These are phyloP conservation scores for Neotoma lepida DNA, from an alignment of 2,113 vertebrate species.

Conservation along the genomic window DNA sequence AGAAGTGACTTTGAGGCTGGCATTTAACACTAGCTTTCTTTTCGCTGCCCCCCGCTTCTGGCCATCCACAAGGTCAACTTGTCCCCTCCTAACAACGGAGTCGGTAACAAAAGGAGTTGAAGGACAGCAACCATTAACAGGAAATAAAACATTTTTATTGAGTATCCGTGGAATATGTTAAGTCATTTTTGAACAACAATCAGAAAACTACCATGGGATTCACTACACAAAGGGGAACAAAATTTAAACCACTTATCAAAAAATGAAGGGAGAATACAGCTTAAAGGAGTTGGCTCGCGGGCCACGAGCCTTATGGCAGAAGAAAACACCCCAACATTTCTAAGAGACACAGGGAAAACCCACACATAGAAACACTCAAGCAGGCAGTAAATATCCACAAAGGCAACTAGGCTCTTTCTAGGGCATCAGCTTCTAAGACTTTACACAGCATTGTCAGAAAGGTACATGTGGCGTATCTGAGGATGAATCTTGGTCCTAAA, in stretches of 20 bases:
- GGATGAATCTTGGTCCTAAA: conserved; percentile 86
- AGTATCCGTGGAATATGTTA: conserved; percentile 97
- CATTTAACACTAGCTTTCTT: not conserved
- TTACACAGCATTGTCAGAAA: conserved; percentile 97
- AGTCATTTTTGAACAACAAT: conserved; percentile 98
- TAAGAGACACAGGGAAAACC: conserved; percentile 98
- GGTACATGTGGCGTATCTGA: conserved; percentile 91
- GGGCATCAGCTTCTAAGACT: conserved; percentile 98
- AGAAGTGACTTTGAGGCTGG: not conserved
- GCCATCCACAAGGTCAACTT: not conserved
- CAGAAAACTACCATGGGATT: conserved; percentile 98
- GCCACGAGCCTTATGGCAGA: conserved; percentile 94
- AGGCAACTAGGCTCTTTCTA: conserved; percentile 99
- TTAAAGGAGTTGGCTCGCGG: conserved; percentile 93
- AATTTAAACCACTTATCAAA: conserved; percentile 98
- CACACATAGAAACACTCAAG: conserved; percentile 99
- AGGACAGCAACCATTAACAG: conserved; percentile 92
- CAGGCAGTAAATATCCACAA: conserved; percentile 99
- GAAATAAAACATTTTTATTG: conserved; percentile 99
- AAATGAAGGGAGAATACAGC: conserved; percentile 98
- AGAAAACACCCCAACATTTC: conserved; percentile 97
- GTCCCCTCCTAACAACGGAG: not conserved
- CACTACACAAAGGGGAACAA: conserved; percentile 99
- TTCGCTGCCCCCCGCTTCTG: not conserved
- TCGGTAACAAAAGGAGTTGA: conserved; percentile 74